A percentile compares a stretch with the other conserved stretches of the same genome.
These are phyloP conservation scores for Pterostichus madidus DNA, from an alignment of 2,888 invertebrate species.

Conservation along the genomic window DNA sequence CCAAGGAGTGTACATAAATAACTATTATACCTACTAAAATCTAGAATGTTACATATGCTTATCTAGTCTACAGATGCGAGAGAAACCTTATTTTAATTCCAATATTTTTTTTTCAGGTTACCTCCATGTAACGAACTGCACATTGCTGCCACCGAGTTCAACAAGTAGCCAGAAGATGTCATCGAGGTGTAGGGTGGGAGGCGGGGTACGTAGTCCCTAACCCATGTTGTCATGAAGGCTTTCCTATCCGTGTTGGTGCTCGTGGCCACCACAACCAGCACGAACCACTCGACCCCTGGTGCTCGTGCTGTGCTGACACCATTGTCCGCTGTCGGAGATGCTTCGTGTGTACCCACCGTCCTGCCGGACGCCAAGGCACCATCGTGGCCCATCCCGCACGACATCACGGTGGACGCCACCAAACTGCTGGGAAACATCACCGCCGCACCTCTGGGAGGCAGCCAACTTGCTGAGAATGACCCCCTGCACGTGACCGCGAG, in stretches of 20 bases:
- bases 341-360: constrained; percentile 77
- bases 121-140: not conserved
- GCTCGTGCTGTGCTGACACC: constrained; percentile 74
- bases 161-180: no score
- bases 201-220: not conserved
- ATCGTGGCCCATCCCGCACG: constrained; percentile 76
- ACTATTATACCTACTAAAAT: no score
- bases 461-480: constrained; percentile 78
- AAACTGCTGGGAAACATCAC: constrained; percentile 76
- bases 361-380: constrained; percentile 78
- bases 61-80: no score
- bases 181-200: not conserved
- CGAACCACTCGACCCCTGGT: constrained; percentile 74
- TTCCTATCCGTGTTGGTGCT: constrained; percentile 75
- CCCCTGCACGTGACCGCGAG: constrained; percentile 75
- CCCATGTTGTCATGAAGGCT: constrained; percentile 76
- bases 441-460: constrained; percentile 74
- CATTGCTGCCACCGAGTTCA: not conserved
- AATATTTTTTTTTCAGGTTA: not conserved
- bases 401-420: constrained; percentile 75
- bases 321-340: constrained; percentile 74
- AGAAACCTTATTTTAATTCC: no score
- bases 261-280: constrained; percentile 78
- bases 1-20: no score
- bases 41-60: no score